Evolutionary conservation across 2,797 vertebrate genomes (phyloP).

Genomic region (Chelidonichthys spinosus): DNA sequence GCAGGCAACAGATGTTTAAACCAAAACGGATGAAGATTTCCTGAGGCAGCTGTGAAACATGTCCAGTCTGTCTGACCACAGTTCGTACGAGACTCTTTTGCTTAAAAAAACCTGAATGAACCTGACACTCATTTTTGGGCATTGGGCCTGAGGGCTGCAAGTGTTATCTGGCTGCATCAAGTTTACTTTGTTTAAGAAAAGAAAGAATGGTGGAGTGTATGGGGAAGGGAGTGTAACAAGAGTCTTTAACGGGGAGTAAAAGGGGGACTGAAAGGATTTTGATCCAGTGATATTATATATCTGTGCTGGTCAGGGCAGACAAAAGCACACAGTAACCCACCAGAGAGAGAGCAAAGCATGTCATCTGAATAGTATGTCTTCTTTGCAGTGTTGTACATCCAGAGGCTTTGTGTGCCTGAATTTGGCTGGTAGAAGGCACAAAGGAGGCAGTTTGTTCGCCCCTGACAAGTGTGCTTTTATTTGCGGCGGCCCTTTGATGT

Average conservation of each 20-base stretch:
- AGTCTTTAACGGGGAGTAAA: constrained; percentile 84
- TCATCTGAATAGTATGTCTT: constrained; percentile 87
- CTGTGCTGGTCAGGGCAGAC: constrained; percentile 83
- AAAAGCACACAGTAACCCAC: constrained; percentile 85
- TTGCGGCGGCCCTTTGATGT: constrained; percentile 86
- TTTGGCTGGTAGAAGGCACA: constrained; percentile 85
- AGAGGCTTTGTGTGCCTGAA: constrained; percentile 85
- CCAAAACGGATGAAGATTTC: constrained; percentile 50
- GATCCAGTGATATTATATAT: constrained; percentile 89
- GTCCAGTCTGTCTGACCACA: constrained; percentile 70
- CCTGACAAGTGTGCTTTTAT: constrained; percentile 89
- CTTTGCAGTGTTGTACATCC: constrained; percentile 89
- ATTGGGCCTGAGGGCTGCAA: constrained; percentile 80
- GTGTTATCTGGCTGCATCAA: constrained; percentile 86
- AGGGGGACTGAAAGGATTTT: constrained; percentile 84
- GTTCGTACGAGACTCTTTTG: constrained; percentile 45
- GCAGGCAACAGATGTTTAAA: constrained; percentile 59
- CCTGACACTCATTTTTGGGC: constrained; percentile 81
- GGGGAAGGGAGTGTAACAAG: constrained; percentile 81
- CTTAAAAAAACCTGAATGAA: constrained; percentile 63
- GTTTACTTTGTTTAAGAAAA: constrained; percentile 86
- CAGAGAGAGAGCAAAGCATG: constrained; percentile 87
- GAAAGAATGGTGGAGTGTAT: constrained; percentile 81
- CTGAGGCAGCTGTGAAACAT: constrained; percentile 54
- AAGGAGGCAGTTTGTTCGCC: constrained; percentile 88